Conservation (phyloP, 2,113 vertebrate genomes). For the Camelus bactrianus region DNA sequence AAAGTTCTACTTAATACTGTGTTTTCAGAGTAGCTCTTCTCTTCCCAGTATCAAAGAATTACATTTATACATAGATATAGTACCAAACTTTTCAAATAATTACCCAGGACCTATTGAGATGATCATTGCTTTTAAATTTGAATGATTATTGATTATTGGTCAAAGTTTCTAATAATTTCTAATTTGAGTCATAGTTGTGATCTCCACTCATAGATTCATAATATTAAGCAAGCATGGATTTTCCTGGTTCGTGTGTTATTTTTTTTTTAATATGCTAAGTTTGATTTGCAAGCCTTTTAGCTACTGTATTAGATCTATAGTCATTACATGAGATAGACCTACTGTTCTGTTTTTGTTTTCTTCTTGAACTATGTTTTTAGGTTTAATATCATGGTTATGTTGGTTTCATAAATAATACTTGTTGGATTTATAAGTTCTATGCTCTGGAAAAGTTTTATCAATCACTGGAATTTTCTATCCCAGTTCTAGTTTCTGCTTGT, state of each 20-base stretch:
- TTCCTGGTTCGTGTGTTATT: not conserved
- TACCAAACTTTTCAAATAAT: not conserved
- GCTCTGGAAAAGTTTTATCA: slow-evolving; percentile 1
- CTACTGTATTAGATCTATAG: not conserved
- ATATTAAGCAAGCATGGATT: not conserved
- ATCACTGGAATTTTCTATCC: not conserved
- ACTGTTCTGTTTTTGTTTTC: not conserved
- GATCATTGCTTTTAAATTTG: not conserved
- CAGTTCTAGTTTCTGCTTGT: not conserved
- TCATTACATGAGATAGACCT: not conserved
- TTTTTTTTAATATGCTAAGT: not conserved
- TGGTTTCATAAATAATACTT: not conserved
- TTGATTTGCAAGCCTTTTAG: slow-evolving; percentile 5
- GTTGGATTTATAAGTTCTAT: not conserved
- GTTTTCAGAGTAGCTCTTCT: not conserved
- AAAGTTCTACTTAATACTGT: not conserved
- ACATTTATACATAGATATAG: not conserved
- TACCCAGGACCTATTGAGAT: not conserved
- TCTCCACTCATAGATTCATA: not conserved
- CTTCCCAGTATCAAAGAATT: not conserved
- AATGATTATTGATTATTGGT: not conserved
- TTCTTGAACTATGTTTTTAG: not conserved
- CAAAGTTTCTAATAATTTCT: slow-evolving; percentile 42
- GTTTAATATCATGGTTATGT: not conserved
- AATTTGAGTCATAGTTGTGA: not conserved